These are phyloP conservation scores for Chrysolina americana DNA, from an alignment of 2,888 invertebrate genomes.

Conservation along the genomic window DNA sequence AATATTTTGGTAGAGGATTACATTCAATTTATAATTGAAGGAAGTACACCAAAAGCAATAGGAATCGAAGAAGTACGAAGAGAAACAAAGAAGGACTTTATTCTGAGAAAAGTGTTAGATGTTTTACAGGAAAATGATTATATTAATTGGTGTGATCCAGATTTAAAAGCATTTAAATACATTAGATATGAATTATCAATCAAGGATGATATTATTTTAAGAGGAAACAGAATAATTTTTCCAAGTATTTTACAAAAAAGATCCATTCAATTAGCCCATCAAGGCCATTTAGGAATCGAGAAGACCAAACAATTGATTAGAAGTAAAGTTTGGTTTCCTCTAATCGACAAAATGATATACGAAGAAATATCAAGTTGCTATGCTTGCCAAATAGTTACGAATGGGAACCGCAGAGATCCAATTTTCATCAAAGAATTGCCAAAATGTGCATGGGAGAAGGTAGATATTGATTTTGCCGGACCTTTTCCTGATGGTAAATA, in stretches of 20 bases:
- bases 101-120: background rate
- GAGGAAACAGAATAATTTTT: background rate
- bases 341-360: conserved; percentile 6
- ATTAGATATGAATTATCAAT: background rate
- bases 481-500: conserved; percentile 31
- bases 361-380: background rate
- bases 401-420: background rate
- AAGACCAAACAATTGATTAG: conserved; percentile 21
- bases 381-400: background rate
- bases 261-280: background rate
- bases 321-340: background rate
- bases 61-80: background rate
- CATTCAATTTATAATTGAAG: background rate
- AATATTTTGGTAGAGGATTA: background rate
- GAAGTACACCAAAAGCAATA: conserved; percentile 1
- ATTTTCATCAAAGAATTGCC: background rate
- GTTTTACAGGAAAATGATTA: background rate
- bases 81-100: background rate
- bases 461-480: conserved; percentile 26
- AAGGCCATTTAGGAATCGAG: background rate
- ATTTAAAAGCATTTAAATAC: background rate
- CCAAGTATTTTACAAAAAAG: background rate
- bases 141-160: background rate
- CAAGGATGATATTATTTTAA: background rate
- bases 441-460: background rate